Evolutionary conservation across 1,140 invertebrate genomes (phyloP), one percentile per base, ranked within the genome.

Genomic region (Drosophila ogumai): DNA sequence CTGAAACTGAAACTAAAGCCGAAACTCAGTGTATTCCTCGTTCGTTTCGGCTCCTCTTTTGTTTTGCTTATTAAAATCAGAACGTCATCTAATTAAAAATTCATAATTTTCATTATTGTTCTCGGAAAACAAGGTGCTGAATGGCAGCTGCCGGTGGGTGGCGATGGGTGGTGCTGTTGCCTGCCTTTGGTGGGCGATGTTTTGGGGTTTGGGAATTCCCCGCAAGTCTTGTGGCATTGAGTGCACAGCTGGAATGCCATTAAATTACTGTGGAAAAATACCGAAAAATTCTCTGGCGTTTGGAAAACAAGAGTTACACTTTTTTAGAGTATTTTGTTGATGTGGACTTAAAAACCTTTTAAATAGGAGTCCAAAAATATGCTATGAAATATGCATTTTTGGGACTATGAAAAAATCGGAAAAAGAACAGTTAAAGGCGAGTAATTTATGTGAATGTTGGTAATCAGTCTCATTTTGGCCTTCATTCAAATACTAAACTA

Each of bases 1-100:
- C 15, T 10, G 9, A 49, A 65, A 15, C 38, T 31, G 61, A 28
- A 31, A 36, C n/a, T 25, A 12, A 46, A 49, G 12, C n/a, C 3
- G n/a, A 49, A 67, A 34, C 46, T 28, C 65, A 72, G 68, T 58
- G 66, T 72, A 72, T 72, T 50, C 19, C 44, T 15, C 6, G 66
- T 58, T 71, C 52, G 66, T 43, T 50, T 36, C n/a, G 73, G 36
- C 31, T 41, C 5, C 10, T n/a, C 43, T 50, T 63, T 64, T 61
- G 40, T 79, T 73, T 56, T 75, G 50, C 61, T 44, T 50, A 49
- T 63, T 67, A 60, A 79, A 68, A 82, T 52, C 74, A 82, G 68
- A 82, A 60, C 75, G 68, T 87, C 85, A 84, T 84, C 84, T 87
- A 88, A 87, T 87, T 87, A 87, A 87, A 78, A 81, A 87, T 87